Evolutionary conservation across 2,888 invertebrate genomes (phyloP), one percentile per base, ranked within the genome.

Genomic region (Meiosimyza platycephala): DNA sequence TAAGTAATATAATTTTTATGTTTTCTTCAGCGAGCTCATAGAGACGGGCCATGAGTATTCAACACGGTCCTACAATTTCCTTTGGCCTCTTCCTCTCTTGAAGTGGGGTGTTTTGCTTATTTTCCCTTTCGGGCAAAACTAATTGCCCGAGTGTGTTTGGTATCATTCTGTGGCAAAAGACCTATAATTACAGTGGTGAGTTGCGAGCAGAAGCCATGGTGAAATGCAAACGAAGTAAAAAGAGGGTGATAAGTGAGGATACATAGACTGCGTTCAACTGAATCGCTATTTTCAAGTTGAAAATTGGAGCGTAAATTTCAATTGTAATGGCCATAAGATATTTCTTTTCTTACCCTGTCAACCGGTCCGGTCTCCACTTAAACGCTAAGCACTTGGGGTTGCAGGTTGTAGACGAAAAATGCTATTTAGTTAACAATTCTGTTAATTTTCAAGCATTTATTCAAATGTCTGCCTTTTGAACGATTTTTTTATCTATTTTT

Each of bases 401-500:
- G 22, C 57, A 15, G 57, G 28, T 11, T 22, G 12, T 28, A 15
- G 28, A 28, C 11, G 22, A 3, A 22, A 28, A 28, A 22, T 40
- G 57, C 57, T 57, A 22, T 57, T 57, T 57, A 12, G 22, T 57
- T 57, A 18, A 57, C 57, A 57, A 57, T 57, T 57, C 18, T 18
- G 57, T 57, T 57, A 57, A 57, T 57, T 57, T 57, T 18, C 28
- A 13, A 57, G 18, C 57, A 57, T 57, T 57, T 57, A 57, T 57
- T 57, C 57, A 57, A 57, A 57, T 57, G 57, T 12, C 22, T 57
- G 22, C 40, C 28, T 57, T 57, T 22, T 57, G 22, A 18, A 16
- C 60, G 67, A 13, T 55, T 47, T 60, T 51, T 52, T 51, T 16
- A 40, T 62, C 57, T 55, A 6, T 16, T 47, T 51, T n/a, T 22